Evolutionary conservation across 2,797 vertebrate genomes (phyloP).

Genomic region (Cichlasoma orientale): DNA sequence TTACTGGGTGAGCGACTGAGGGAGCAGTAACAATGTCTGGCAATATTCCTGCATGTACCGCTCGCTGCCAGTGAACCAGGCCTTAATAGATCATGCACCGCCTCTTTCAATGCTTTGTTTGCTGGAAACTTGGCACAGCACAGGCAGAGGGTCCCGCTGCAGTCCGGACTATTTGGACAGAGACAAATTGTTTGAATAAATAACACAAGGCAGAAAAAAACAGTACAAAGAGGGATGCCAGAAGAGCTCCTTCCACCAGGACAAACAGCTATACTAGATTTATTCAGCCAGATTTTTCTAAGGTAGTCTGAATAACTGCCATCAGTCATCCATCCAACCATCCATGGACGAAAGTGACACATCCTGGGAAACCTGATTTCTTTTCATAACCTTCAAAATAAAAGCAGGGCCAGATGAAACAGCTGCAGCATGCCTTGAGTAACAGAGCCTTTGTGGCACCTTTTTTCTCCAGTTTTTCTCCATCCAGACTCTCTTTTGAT

Average conservation of each 20-base stretch:
- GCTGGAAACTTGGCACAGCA: conserved; percentile 34
- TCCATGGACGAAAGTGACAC: background rate
- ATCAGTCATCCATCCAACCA: background rate
- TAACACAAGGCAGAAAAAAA: background rate
- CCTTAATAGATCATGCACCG: conserved; percentile 31
- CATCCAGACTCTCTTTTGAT: background rate
- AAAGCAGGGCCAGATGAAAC: conserved; percentile 3
- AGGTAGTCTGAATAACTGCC: background rate
- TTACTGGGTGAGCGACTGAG: background rate
- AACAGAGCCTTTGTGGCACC: background rate
- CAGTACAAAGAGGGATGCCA: background rate
- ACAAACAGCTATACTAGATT: background rate
- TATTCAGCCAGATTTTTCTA: background rate
- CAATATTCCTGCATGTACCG: background rate
- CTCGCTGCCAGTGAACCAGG: conserved; percentile 30
- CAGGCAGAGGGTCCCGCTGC: conserved; percentile 2
- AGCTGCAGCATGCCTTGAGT: background rate
- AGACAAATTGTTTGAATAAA: background rate
- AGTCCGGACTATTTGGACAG: background rate
- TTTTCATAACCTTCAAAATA: conserved; percentile 21
- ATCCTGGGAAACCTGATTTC: background rate
- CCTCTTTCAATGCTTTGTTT: conserved; percentile 14
- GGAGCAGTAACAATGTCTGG: conserved; percentile 11
- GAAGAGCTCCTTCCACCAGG: background rate
- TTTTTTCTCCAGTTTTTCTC: too few species aligned